Evolutionary conservation across 1,140 invertebrate genomes (phyloP), one percentile per base, ranked within the genome.

Genomic region (Andrena cerasifolii): DNA sequence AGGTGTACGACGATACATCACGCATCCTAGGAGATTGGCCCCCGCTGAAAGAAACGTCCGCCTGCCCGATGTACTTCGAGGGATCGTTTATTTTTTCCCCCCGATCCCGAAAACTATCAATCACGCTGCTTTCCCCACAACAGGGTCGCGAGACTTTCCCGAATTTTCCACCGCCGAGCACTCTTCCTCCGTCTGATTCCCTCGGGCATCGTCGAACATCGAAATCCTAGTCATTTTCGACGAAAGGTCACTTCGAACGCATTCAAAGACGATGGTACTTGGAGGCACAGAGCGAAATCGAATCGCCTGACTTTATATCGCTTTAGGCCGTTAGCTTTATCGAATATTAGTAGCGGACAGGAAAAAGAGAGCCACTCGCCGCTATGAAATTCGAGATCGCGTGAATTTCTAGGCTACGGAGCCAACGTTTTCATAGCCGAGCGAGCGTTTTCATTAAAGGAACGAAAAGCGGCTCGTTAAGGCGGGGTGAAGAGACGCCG

Each of bases 31-130:
- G 8, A 53, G 63, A 66, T 58, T 67, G 53, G 53, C 10, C 31
- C n/a, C n/a, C 47, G 53, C 7, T 53, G 71, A 67, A 75, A 73
- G 58, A 51, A 73, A 51, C 54, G 31, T 18, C n/a, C 72, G 67
- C 36, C 47, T 67, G 47, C 45, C 56, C 73, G 33, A 45, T 26
- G 24, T 21, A 65, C 43, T 49, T 54, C 31, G 24, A 33, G 59
- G 58, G 76, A 80, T 83, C 82, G 75, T 84, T 84, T 80, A 84
- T 84, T 84, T 72, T 73, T 66, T 62, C 14, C 49, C 33, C 51
- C 14, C 18, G n/a, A 53, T 40, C n/a, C 33, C 61, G 53, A 47
- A 51, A 71, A 68, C 67, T 56, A 84, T 84, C 77, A 72, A 77
- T 84, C 82, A 83, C 16, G 0, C 0, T 40, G 12, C n/a, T 54